phyloP scores from a whole-genome alignment of 2,797 vertebrate genomes.

The Discoglossus pictus region DNA sequence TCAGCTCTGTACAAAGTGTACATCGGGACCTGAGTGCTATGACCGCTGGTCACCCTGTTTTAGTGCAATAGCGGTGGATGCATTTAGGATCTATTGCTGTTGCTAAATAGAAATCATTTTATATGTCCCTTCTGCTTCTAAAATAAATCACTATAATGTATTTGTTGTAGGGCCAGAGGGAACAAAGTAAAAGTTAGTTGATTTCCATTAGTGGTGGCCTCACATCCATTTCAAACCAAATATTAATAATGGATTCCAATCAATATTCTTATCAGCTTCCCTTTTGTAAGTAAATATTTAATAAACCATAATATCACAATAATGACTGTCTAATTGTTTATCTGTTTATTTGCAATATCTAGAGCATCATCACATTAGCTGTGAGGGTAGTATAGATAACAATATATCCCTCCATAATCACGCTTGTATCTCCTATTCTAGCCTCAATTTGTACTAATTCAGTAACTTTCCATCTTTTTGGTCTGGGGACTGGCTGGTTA shows the following conservation, averaged over 20 bases:
- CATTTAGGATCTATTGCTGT: neutral
- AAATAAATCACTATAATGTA: neutral
- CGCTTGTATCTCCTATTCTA: no score
- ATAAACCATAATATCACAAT: conserved; percentile 28
- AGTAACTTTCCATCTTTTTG: no score
- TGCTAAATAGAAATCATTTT: no score
- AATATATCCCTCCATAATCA: no score
- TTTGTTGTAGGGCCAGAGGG: neutral
- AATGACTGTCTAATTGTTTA: conserved; percentile 5
- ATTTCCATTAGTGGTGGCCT: conserved; percentile 10
- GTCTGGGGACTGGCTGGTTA: no score
- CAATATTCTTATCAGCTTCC: conserved; percentile 23
- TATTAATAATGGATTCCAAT: conserved; percentile 45
- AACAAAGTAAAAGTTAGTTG: conserved; percentile 22
- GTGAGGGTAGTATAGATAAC: no score
- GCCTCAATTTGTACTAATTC: no score
- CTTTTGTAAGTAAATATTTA: conserved; percentile 32
- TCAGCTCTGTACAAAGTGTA: no score
- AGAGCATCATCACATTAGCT: no score
- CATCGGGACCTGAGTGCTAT: no score
- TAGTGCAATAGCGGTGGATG: conserved; percentile 1
- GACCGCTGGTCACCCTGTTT: neutral
- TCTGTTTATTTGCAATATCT: neutral
- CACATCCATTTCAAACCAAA: conserved; percentile 25
- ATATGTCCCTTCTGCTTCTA: neutral